Evolutionary conservation across 2,888 invertebrate genomes (phyloP).

Genomic region (Cantharis rufa): DNA sequence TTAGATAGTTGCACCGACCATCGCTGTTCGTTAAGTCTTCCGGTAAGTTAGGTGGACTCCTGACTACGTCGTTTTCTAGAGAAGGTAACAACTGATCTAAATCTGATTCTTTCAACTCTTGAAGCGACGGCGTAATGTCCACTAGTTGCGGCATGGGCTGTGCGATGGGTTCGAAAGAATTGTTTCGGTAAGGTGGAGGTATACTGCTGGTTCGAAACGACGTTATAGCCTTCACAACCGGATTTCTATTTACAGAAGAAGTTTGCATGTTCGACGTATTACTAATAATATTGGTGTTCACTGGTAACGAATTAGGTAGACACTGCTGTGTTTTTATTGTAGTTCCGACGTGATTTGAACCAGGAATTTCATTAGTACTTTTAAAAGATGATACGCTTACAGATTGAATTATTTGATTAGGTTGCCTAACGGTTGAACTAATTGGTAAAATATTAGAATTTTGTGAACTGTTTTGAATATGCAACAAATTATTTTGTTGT

Average conservation of each 20-base stretch:
- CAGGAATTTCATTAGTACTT: slow-evolving; percentile 7
- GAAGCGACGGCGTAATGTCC: slow-evolving; percentile 52
- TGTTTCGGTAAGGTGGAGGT: slow-evolving; percentile 25
- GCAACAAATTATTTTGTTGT: slow-evolving; percentile 13
- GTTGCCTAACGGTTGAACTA: slow-evolving; percentile 11
- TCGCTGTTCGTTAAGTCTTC: slow-evolving; percentile 63
- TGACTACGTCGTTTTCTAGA: slow-evolving; percentile 62
- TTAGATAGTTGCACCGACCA: slow-evolving; percentile 79
- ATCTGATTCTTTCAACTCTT: slow-evolving; percentile 58
- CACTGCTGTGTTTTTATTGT: slow-evolving; percentile 5
- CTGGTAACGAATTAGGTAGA: slow-evolving; percentile 7
- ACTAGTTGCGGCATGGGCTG: slow-evolving; percentile 44
- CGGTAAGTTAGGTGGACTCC: slow-evolving; percentile 58
- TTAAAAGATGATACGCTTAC: slow-evolving; percentile 1
- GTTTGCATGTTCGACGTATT: not conserved
- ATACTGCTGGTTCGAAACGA: slow-evolving; percentile 54
- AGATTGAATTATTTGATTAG: slow-evolving; percentile 8
- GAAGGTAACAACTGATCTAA: slow-evolving; percentile 69
- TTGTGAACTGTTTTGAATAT: slow-evolving; percentile 10
- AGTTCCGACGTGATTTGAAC: slow-evolving; percentile 5
- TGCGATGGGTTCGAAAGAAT: slow-evolving; percentile 41
- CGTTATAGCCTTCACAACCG: slow-evolving; percentile 44
- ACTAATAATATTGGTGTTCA: slow-evolving; percentile 4
- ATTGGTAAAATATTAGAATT: slow-evolving; percentile 1
- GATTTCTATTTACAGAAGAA: slow-evolving; percentile 6